Evolutionary conservation across 1,140 invertebrate species (phyloP), one percentile per base, ranked within the genome.

Genomic region (Caerostris extrusa): DNA sequence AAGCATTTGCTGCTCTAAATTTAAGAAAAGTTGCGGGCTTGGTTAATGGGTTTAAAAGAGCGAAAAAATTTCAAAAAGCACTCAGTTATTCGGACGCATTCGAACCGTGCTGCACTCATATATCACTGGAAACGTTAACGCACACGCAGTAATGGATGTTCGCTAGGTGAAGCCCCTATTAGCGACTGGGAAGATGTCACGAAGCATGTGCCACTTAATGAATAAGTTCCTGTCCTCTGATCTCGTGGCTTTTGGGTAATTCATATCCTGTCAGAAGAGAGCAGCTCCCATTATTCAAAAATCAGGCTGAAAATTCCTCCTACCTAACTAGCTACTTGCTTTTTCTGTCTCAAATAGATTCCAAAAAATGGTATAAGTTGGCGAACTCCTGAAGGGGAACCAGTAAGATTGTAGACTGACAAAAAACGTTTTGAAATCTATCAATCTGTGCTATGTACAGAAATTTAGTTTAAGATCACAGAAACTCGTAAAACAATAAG

Each of bases 161-260:
- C n/a, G 82, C 91, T 67, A 92, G 91, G 91, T 92, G 91, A 34
- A 92, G 56, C 55, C 82, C 91, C 91, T 86, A 92, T 92, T 92
- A 92, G 91, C 82, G 91, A 69, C 91, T 69, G 34, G 56, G 82
- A 71, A 85, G 82, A 92, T 71, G 82, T 92, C 91, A 69, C 50
- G 82, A 67, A 55, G 82, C 83, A 86, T 92, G 82, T 58, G 89
- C 82, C 91, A 57, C 67, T 92, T 92, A 92, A 92, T 92, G 91
- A 92, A 92, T 86, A 92, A 85, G 91, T 86, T 57, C 82, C 82
- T 34, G 77, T 86, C 77, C 53, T 86, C 82, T 92, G 91, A 92
- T 92, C 91, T 92, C 82, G 57, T 86, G 91, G 91, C 82, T 83
- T 61, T 83, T 81, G 90, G 90, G 90, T 91, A 57, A 92, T 92